phyloP scores from a whole-genome alignment of 2,797 vertebrate genomes.

The Trachops cirrhosus region DNA sequence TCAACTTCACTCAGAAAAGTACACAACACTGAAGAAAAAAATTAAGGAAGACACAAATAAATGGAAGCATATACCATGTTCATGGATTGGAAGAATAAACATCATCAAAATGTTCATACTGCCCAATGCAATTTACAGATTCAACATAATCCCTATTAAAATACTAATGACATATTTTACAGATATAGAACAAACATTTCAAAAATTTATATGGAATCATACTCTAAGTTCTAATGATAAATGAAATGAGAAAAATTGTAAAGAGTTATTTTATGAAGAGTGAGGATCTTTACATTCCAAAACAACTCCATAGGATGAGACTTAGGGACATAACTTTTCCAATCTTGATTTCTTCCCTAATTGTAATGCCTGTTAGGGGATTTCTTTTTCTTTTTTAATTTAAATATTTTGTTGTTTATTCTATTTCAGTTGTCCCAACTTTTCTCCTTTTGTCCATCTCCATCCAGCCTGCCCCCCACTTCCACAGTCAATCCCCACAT shows the following conservation, averaged over 20 bases:
- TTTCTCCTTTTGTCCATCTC: neutral
- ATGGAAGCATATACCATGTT: no score
- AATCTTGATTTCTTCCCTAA: neutral
- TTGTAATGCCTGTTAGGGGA: neutral
- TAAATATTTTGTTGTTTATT: neutral
- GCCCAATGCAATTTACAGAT: no score
- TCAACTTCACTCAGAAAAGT: no score
- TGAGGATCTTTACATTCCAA: neutral
- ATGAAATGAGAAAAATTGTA: neutral
- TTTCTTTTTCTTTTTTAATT: neutral
- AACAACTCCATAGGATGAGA: neutral
- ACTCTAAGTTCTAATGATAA: neutral
- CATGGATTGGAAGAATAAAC: no score
- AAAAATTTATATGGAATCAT: no score
- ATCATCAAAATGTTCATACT: no score
- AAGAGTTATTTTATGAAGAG: neutral
- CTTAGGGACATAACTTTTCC: neutral
- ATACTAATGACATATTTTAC: no score
- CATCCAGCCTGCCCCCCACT: neutral
- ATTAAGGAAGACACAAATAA: no score
- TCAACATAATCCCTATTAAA: no score
- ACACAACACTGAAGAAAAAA: no score
- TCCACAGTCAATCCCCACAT: neutral
- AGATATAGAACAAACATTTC: no score
- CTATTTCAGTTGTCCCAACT: neutral